These are phyloP conservation scores for Sericinus montela DNA, from an alignment of 2,888 invertebrate species.

Conservation along the genomic window DNA sequence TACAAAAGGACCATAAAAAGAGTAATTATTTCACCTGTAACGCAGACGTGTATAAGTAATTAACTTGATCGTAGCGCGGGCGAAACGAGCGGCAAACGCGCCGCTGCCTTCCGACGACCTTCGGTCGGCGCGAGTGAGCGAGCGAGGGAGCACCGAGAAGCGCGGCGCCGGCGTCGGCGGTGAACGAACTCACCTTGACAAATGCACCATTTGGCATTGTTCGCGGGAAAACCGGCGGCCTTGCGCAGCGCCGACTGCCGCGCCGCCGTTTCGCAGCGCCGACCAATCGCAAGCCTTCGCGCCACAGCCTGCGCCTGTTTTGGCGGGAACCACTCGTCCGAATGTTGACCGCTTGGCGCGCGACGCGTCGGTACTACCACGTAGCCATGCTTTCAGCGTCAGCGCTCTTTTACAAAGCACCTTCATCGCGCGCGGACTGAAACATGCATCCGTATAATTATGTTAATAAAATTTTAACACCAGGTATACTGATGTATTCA, in stretches of 20 bases:
- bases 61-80: conserved; percentile 51
- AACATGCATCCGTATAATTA: conserved; percentile 11
- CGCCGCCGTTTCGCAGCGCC: conserved; percentile 49
- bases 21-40: conserved; percentile 63
- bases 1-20: conserved; percentile 29
- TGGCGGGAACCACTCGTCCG: conserved; percentile 56
- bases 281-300: conserved; percentile 71
- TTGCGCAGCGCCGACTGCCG: conserved; percentile 64
- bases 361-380: conserved; percentile 30
- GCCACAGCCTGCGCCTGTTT: conserved; percentile 74
- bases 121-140: conserved; percentile 62
- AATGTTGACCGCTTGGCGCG: conserved; percentile 44
- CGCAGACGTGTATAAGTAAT: conserved; percentile 51
- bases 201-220: conserved; percentile 80
- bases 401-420: conserved; percentile 35
- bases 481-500: no score
- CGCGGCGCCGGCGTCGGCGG: conserved; percentile 64
- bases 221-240: conserved; percentile 79
- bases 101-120: conserved; percentile 68
- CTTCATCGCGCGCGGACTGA: conserved; percentile 1
- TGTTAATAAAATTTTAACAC: no score
- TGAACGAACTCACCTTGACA: conserved; percentile 80
- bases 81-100: conserved; percentile 35
- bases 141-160: conserved; percentile 41
- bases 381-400: conserved; percentile 38